Evolutionary conservation across 2,888 invertebrate genomes (phyloP).

Genomic region (Drosophila anomelani): DNA sequence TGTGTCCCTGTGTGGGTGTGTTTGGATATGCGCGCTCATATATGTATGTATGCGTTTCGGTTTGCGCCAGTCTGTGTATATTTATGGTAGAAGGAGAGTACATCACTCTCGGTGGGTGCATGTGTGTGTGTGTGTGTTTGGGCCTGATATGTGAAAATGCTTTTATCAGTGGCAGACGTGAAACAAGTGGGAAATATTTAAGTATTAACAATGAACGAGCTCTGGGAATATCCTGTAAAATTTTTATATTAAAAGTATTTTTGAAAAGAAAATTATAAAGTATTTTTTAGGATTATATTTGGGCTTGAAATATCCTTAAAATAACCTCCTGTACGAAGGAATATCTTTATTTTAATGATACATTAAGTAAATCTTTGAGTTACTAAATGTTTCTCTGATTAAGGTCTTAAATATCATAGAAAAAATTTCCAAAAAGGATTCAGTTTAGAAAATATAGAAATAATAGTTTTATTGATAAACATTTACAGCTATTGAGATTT

Average conservation of each 20-base stretch:
- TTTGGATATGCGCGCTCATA: slow-evolving; percentile 27
- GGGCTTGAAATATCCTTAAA: too few species aligned
- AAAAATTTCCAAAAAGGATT: not conserved
- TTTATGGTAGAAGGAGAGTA: slow-evolving; percentile 27
- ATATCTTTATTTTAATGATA: not conserved
- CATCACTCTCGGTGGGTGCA: slow-evolving; percentile 34
- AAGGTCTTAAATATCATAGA: too few species aligned
- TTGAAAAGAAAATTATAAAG: too few species aligned
- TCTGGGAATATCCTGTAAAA: slow-evolving; percentile 35
- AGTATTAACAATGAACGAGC: slow-evolving; percentile 3
- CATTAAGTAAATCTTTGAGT: too few species aligned
- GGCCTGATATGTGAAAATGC: slow-evolving; percentile 69
- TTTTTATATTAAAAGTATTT: not conserved
- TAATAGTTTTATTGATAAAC: not conserved
- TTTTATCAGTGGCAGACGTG: slow-evolving; percentile 74
- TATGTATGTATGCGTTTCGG: slow-evolving; percentile 25
- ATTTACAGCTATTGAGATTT: not conserved
- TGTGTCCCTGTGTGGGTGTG: slow-evolving; percentile 30
- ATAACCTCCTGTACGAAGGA: not conserved
- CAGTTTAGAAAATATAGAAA: fast-evolving
- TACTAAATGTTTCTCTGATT: too few species aligned
- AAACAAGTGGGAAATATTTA: slow-evolving; percentile 51
- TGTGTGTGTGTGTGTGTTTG: slow-evolving; percentile 26
- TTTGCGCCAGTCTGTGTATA: slow-evolving; percentile 24
- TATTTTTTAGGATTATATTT: not conserved